Conservation (phyloP, 2,888 invertebrate species). For the Drosophila kanekoi region DNA sequence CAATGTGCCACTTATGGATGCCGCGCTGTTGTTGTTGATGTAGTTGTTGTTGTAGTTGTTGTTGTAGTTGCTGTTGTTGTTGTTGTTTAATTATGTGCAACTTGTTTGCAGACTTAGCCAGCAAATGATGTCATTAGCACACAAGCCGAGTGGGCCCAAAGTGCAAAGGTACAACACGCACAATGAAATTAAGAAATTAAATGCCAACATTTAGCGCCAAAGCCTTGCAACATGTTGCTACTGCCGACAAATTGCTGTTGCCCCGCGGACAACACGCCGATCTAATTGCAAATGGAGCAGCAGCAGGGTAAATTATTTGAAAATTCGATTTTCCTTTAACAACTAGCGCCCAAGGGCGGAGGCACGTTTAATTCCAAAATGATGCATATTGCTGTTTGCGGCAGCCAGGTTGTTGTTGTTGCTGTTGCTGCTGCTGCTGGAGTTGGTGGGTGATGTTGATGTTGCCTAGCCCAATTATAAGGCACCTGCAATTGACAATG, state of each 20-base stretch:
- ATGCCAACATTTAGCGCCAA: constrained; percentile 65
- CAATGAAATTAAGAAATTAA: constrained; percentile 74
- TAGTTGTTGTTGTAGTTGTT: constrained; percentile 12
- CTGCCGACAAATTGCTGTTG: constrained; percentile 40
- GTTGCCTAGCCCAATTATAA: constrained; percentile 67
- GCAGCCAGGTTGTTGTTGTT: constrained; percentile 13
- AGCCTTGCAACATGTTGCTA: constrained; percentile 62
- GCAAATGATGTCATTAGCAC: constrained; percentile 73
- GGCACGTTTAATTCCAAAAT: constrained; percentile 50
- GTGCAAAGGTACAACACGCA: constrained; percentile 62
- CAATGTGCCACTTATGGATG: constrained; percentile 62
- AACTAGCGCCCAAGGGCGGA: constrained; percentile 47
- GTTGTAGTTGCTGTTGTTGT: too few species aligned
- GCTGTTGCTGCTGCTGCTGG: constrained; percentile 13
- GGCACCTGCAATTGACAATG: constrained; percentile 73
- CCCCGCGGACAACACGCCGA: constrained; percentile 65
- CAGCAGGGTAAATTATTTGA: constrained; percentile 38
- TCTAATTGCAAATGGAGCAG: constrained; percentile 75
- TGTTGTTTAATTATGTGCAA: constrained; percentile 51
- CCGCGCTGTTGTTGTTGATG: constrained; percentile 20
- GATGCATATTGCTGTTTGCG: constrained; percentile 28
- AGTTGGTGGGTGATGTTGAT: constrained; percentile 45
- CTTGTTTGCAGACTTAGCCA: constrained; percentile 51
- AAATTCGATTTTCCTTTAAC: constrained; percentile 35
- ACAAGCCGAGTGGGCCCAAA: constrained; percentile 29